These are phyloP conservation scores for Naja naja DNA, from an alignment of 2,113 vertebrate genomes.

Conservation along the genomic window DNA sequence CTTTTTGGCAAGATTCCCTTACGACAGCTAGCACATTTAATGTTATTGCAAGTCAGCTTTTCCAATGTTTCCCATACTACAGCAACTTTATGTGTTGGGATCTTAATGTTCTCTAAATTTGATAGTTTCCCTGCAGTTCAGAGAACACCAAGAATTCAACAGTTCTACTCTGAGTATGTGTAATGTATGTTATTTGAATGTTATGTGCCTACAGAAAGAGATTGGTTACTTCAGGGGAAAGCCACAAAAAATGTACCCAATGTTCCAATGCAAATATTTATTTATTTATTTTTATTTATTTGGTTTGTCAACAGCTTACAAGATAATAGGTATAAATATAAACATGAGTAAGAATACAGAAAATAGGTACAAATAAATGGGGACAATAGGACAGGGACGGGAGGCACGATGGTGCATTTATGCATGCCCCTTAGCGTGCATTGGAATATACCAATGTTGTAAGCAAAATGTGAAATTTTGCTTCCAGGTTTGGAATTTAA, in stretches of 20 bases:
- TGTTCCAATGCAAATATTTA: background rate
- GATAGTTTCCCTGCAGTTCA: background rate
- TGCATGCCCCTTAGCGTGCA: too few relatives aligned
- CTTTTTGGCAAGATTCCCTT: background rate
- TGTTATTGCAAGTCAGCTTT: background rate
- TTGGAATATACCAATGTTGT: background rate
- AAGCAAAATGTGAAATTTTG: background rate
- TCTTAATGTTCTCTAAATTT: background rate
- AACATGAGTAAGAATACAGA: too few relatives aligned
- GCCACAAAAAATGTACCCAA: background rate
- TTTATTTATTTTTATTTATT: too few relatives aligned
- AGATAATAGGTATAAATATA: too few relatives aligned
- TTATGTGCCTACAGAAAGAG: background rate
- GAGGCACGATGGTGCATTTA: too few relatives aligned
- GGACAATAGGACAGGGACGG: too few relatives aligned
- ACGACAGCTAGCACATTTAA: background rate
- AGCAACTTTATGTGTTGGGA: background rate
- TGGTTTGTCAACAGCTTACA: too few relatives aligned
- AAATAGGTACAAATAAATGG: too few relatives aligned
- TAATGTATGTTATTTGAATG: background rate
- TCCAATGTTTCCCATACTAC: background rate
- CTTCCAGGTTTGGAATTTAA: background rate
- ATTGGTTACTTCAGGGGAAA: background rate
- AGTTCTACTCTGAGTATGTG: background rate
- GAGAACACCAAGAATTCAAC: background rate